phyloP scores from a whole-genome alignment of 2,797 vertebrate genomes.

The Australoheros facetus region DNA sequence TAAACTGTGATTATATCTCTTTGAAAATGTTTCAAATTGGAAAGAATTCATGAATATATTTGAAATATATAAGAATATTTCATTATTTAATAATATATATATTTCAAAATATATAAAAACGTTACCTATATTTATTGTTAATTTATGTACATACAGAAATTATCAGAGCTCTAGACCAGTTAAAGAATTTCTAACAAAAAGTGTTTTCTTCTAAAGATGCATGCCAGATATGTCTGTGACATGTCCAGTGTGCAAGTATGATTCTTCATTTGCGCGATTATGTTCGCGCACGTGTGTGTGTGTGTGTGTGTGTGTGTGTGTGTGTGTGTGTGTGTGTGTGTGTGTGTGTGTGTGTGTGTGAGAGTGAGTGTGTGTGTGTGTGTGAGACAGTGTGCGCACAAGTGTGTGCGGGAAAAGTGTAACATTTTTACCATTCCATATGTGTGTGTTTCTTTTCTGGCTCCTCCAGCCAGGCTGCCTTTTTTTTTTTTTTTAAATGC shows the following conservation, averaged over 20 bases:
- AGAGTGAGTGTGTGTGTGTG: constrained; percentile 30
- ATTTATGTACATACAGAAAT: constrained; percentile 83
- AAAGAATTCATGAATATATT: constrained; percentile 82
- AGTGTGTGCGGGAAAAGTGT: constrained; percentile 53
- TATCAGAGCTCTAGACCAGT: constrained; percentile 80
- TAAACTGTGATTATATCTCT: constrained; percentile 85
- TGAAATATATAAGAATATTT: constrained; percentile 84
- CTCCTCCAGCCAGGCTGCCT: constrained; percentile 80
- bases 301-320: constrained; percentile 31
- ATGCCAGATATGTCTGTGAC: constrained; percentile 85
- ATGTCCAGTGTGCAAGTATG: constrained; percentile 77
- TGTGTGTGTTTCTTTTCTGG: constrained; percentile 70
- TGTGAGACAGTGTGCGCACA: constrained; percentile 16
- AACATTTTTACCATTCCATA: constrained; percentile 77
- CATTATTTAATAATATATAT: constrained; percentile 75
- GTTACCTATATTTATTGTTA: constrained; percentile 84
- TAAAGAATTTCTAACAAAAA: constrained; percentile 78
- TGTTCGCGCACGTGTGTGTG: constrained; percentile 54
- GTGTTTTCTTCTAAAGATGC: constrained; percentile 76
- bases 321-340: constrained; percentile 50
- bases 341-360: constrained; percentile 54
- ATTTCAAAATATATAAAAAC: constrained; percentile 82
- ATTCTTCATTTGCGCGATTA: constrained; percentile 68
- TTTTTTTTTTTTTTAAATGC: constrained; percentile 64
- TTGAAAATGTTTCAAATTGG: constrained; percentile 79